Evolutionary conservation across 2,888 invertebrate genomes (phyloP).

Genomic region (Plemyria rubiginata): DNA sequence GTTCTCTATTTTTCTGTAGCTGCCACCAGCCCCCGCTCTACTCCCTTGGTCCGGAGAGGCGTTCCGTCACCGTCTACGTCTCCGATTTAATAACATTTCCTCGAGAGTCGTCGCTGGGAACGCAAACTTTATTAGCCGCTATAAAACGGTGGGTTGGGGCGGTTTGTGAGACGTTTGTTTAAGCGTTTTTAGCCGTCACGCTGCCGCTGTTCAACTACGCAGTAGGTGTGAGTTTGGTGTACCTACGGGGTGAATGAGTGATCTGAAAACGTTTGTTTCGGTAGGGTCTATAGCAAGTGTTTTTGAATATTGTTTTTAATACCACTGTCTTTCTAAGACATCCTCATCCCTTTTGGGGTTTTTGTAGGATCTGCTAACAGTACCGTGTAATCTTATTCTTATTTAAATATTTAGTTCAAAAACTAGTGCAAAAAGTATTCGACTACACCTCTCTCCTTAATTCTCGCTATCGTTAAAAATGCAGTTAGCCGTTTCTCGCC

Average conservation of each 20-base stretch:
- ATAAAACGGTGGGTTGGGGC: slow-evolving; percentile 48
- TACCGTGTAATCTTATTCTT: too few species aligned
- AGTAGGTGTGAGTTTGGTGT: neutral
- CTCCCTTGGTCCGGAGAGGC: slow-evolving; percentile 42
- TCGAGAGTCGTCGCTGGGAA: slow-evolving; percentile 32
- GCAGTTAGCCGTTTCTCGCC: slow-evolving; percentile 41
- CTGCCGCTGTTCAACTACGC: too few species aligned
- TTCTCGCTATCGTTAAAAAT: slow-evolving; percentile 40
- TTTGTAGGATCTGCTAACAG: too few species aligned
- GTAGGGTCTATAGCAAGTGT: neutral
- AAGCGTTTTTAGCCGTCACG: neutral
- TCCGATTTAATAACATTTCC: slow-evolving; percentile 65
- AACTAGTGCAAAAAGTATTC: slow-evolving; percentile 4
- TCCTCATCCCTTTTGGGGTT: too few species aligned
- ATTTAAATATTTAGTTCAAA: neutral
- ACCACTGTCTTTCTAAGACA: too few species aligned
- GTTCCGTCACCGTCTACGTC: slow-evolving; percentile 60
- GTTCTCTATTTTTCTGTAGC: too few species aligned
- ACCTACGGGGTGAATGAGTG: neutral
- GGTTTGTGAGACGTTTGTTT: slow-evolving; percentile 17
- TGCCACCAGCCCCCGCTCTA: slow-evolving; percentile 34
- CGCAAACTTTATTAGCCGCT: slow-evolving; percentile 62
- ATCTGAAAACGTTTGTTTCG: neutral
- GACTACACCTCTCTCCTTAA: slow-evolving; percentile 13
- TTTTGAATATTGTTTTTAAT: too few species aligned